These are phyloP conservation scores for Andrena trimmerana DNA, from an alignment of 2,888 invertebrate genomes.

Conservation along the genomic window DNA sequence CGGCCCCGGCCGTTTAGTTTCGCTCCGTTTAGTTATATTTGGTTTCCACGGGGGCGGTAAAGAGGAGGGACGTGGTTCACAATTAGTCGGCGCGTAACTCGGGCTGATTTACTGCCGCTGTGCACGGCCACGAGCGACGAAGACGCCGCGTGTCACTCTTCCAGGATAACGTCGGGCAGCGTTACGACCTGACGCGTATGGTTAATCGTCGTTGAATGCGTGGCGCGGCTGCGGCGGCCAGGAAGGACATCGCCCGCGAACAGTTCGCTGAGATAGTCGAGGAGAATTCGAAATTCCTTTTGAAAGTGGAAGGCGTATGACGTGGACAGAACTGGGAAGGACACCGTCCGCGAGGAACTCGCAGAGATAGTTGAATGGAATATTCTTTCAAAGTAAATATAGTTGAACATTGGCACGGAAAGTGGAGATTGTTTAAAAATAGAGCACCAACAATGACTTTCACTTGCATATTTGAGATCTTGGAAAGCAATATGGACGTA, in stretches of 20 bases:
- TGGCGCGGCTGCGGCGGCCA: background rate
- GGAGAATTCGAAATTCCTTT: background rate
- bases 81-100: slow-evolving; percentile 85
- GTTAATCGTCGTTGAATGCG: slow-evolving; percentile 18
- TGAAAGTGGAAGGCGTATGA: too few relatives aligned
- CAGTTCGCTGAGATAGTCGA: background rate
- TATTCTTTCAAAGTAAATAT: too few relatives aligned
- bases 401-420: too few relatives aligned
- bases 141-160: slow-evolving; percentile 67
- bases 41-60: slow-evolving; percentile 78
- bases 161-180: slow-evolving; percentile 57
- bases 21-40: slow-evolving; percentile 84
- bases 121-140: slow-evolving; percentile 60
- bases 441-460: too few relatives aligned
- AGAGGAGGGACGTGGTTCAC: slow-evolving; percentile 78
- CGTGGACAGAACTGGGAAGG: too few relatives aligned
- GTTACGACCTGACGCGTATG: slow-evolving; percentile 28
- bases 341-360: too few relatives aligned
- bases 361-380: too few relatives aligned
- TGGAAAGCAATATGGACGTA: too few relatives aligned
- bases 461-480: too few relatives aligned
- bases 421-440: too few relatives aligned
- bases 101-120: slow-evolving; percentile 80
- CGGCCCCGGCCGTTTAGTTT: slow-evolving; percentile 80
- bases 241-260: slow-evolving; percentile 6